A percentile compares a stretch with the other conserved stretches of the same genome.
phyloP scores from a whole-genome alignment of 2,888 invertebrate species.

The Amphipoea lucens region DNA sequence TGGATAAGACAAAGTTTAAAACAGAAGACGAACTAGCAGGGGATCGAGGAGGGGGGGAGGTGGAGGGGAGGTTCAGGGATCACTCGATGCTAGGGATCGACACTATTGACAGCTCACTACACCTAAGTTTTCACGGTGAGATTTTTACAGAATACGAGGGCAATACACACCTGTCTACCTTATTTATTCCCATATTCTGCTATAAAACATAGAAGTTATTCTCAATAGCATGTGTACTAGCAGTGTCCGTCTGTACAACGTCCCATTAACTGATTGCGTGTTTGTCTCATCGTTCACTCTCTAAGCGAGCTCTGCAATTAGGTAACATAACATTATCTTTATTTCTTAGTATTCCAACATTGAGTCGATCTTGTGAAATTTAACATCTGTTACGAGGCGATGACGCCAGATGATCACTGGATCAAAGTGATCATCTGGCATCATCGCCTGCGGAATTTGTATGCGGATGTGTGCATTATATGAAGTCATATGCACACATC shows the following conservation, averaged over 20 bases:
- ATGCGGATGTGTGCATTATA: no score
- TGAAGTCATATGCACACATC: conserved; percentile 39
- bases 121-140: no score
- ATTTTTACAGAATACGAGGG: no score
- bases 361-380: conserved; percentile 75
- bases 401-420: conserved; percentile 48
- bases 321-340: conserved; percentile 78
- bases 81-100: no score
- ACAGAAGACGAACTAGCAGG: no score
- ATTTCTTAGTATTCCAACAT: conserved; percentile 73
- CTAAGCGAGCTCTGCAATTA: conserved; percentile 75
- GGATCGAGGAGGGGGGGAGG: no score
- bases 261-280: conserved; percentile 75
- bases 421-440: no score
- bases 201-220: conserved; percentile 31
- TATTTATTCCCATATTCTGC: not conserved
- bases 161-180: not conserved
- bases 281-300: conserved; percentile 70
- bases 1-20: no score
- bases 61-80: no score
- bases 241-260: conserved; percentile 53
- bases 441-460: no score
- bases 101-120: no score
- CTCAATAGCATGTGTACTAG: conserved; percentile 44
- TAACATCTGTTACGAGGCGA: conserved; percentile 59